Base-by-base conservation (phyloP, 2,113 vertebrate species). In the Salminus brasiliensis region DNA sequence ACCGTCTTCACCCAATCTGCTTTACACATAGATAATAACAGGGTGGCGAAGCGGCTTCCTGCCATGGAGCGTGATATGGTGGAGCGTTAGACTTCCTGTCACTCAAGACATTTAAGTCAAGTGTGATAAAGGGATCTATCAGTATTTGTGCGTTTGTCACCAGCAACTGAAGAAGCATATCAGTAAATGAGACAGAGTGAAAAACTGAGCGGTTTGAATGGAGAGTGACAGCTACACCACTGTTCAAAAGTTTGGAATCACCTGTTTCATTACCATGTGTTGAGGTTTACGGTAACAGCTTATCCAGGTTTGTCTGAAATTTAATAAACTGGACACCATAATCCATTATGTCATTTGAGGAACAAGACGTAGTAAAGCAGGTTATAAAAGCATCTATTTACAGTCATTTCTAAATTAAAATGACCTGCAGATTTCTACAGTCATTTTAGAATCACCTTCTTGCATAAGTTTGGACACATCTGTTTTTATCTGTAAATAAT, bases 81-180 rank as follows among this genome's bases (percentile, higher is more conserved):
- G 49, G 36, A 45, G 10, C 27, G 12, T 80, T 41, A 39, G 67
- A 23, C 57, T 57, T 82, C 60, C 36, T 68, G 69, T 69, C 76
- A 78, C 7, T n/a, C 57, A 78, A 45, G 29, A 25, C 27, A 47
- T 41, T 68, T 41, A 67, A 66, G 49, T 41, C 12, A 23, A 36
- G 32, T 78, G 76, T 59, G 66, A 70, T 78, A 78, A 78, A 78
- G 16, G 62, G 76, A 70, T 70, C n/a, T 21, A 34, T 70, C 23
- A 45, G 18, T 53, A 70, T 59, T 70, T 69, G 75, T 43, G 16
- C 39, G 15, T 78, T 60, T 53, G 3, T 78, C 65, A 59, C 52
- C 2, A 27, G 39, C 10, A 15, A 27, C 76, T 52, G 3, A 59
- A 69, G 69, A 23, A 70, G 49, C 66, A 70, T 57, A 59, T 78